A percentile compares a stretch with the other conserved stretches of the same genome.
These are phyloP conservation scores for Menidia menidia DNA, from an alignment of 2,797 vertebrate genomes.

Conservation along the genomic window DNA sequence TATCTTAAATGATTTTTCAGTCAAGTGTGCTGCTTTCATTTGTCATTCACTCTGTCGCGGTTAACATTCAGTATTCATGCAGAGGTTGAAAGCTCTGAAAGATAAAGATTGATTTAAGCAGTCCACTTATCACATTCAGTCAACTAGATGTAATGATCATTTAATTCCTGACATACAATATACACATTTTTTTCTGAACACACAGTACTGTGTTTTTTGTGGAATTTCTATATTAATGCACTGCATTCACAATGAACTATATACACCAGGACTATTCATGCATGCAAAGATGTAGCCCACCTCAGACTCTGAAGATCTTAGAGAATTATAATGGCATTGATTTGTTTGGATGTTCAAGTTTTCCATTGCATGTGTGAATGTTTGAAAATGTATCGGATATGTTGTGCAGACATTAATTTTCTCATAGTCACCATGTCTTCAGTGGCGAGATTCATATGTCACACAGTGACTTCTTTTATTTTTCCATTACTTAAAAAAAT, in stretches of 20 bases:
- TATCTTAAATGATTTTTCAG: neutral
- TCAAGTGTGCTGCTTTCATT: constrained; percentile 10
- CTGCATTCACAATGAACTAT: constrained; percentile 24
- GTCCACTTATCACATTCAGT: neutral
- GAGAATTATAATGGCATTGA: constrained; percentile 21
- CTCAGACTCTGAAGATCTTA: neutral
- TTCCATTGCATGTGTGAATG: constrained; percentile 13
- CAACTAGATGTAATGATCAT: neutral
- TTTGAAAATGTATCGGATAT: neutral
- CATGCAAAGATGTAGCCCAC: neutral
- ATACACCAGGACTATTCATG: constrained; percentile 5
- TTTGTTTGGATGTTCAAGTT: constrained; percentile 21
- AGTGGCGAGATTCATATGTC: too few species aligned
- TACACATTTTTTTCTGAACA: neutral
- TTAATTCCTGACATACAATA: neutral
- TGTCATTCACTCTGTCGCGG: constrained; percentile 5
- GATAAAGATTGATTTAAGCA: constrained; percentile 1
- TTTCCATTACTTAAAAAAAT: neutral
- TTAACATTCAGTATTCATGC: constrained; percentile 10
- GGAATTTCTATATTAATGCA: constrained; percentile 1
- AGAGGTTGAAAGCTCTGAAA: constrained; percentile 11
- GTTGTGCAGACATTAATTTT: neutral
- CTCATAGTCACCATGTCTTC: neutral
- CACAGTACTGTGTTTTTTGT: neutral
- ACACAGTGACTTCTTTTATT: too few species aligned